A percentile compares a stretch with the other conserved stretches of the same genome.
Evolutionary conservation across 2,888 invertebrate genomes (phyloP).

Genomic region (Drosophila cognata): DNA sequence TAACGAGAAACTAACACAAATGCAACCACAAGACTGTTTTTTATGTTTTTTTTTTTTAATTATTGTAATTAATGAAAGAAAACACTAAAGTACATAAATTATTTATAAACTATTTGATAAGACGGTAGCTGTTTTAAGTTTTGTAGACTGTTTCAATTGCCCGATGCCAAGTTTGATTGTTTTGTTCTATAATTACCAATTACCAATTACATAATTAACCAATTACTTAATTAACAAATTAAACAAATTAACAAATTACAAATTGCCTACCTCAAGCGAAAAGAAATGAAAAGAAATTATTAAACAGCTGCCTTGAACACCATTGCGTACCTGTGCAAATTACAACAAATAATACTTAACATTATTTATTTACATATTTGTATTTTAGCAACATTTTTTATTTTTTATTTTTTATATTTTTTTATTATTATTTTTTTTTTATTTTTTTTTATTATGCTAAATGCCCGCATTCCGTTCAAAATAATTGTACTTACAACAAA

Average conservation of each 20-base stretch:
- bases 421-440: slow-evolving; percentile 1
- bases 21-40: slow-evolving; percentile 85
- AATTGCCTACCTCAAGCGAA: slow-evolving; percentile 69
- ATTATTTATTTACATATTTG: slow-evolving; percentile 49
- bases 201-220: slow-evolving; percentile 4
- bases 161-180: slow-evolving; percentile 40
- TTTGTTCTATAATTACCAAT: slow-evolving; percentile 18
- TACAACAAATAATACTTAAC: slow-evolving; percentile 64
- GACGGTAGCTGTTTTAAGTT: slow-evolving; percentile 45
- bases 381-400: slow-evolving; percentile 30
- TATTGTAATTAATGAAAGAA: slow-evolving; percentile 36
- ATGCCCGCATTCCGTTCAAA: slow-evolving; percentile 77
- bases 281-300: slow-evolving; percentile 53
- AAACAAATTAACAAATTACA: slow-evolving; percentile 19
- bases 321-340: slow-evolving; percentile 78
- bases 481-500: slow-evolving; percentile 43
- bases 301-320: slow-evolving; percentile 68
- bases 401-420: neutral
- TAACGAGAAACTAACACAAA: slow-evolving; percentile 81
- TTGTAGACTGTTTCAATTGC: slow-evolving; percentile 42
- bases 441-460: slow-evolving; percentile 12
- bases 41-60: slow-evolving; percentile 53
- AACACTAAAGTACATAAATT: slow-evolving; percentile 38
- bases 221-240: slow-evolving; percentile 16
- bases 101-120: slow-evolving; percentile 42